Base-by-base conservation (phyloP, 1,140 invertebrate genomes). In the Leptestheria dahalacensis region DNA sequence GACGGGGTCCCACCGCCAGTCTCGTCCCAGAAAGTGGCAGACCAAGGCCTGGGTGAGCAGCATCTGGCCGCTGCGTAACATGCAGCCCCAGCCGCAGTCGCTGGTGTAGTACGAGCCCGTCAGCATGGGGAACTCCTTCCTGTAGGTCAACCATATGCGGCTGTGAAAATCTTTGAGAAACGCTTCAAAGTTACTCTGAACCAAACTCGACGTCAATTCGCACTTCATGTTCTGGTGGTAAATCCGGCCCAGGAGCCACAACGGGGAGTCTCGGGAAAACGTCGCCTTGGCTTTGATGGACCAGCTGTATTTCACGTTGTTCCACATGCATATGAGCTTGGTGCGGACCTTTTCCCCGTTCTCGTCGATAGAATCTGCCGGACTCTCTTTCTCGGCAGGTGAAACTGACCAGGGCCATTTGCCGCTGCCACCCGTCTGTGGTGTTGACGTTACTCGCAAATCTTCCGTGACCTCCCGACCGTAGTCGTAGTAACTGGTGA, bases 61-160 rank as follows among this genome's bases (percentile, higher is more conserved):
- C 87, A 91, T 91, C 72, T 91, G 88, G n/a, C 86, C 87, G 72
- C 84, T 87, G 18, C 88, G 73, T n/a, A 90, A 63, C 86, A 90
- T 90, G 67, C 88, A 91, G 1, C 88, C 87, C 87, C 87, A 91
- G 2, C 87, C 86, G 72, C 85, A 88, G 69, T 91, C 87, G 1
- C 84, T 83, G 12, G 84, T 89, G 53, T 83, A 83, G 65, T 77
- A 80, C 0, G 84, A 86, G 21, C 84, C 84, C 71, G 79, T 80
- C 69, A 87, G 78, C 20, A 78, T 76, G 4, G 85, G 83, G 72
- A 91, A 89, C 72, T 88, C 85, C 64, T 83, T 76, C 56, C 87
- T 74, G 69, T 91, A 91, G 6, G 87, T 90, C 67, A 91, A 76
- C 58, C 58, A 60, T 29, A 60, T 51, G 18, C 82, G 77, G 53